Evolutionary conservation across 2,797 vertebrate species (phyloP).

Genomic region (Pangasius larnaudii): DNA sequence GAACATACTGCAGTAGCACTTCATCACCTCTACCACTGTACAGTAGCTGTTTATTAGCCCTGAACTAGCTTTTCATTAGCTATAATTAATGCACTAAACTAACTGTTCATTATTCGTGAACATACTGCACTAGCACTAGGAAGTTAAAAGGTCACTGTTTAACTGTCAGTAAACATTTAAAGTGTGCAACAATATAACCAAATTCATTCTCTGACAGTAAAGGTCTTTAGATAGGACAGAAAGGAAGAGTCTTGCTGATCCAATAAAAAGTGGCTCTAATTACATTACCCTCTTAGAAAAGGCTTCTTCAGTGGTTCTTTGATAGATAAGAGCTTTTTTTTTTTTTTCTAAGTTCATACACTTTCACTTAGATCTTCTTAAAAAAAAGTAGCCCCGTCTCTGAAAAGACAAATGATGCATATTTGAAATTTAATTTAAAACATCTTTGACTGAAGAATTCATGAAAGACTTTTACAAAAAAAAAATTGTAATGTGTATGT

Average conservation of each 20-base stretch:
- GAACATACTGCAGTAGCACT: background rate
- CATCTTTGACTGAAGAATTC: background rate
- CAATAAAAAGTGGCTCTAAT: background rate
- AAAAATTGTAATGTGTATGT: background rate
- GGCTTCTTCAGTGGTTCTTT: background rate
- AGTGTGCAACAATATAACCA: background rate
- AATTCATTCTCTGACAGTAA: background rate
- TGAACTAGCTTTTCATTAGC: no score
- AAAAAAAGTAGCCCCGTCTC: background rate
- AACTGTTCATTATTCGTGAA: background rate
- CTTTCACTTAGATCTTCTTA: background rate
- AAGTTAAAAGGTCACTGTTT: background rate
- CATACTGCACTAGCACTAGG: background rate
- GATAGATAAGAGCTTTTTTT: background rate
- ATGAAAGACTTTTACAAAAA: background rate
- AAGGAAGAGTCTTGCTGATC: background rate
- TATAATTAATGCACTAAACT: no score
- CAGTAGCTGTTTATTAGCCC: no score
- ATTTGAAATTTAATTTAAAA: slow-evolving; percentile 15
- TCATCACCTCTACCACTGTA: no score
- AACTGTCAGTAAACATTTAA: background rate
- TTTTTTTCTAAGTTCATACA: background rate
- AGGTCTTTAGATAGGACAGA: background rate
- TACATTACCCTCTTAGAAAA: background rate
- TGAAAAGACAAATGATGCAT: background rate